phyloP scores from a whole-genome alignment of 2,888 invertebrate species.

The Morpho helenor region DNA sequence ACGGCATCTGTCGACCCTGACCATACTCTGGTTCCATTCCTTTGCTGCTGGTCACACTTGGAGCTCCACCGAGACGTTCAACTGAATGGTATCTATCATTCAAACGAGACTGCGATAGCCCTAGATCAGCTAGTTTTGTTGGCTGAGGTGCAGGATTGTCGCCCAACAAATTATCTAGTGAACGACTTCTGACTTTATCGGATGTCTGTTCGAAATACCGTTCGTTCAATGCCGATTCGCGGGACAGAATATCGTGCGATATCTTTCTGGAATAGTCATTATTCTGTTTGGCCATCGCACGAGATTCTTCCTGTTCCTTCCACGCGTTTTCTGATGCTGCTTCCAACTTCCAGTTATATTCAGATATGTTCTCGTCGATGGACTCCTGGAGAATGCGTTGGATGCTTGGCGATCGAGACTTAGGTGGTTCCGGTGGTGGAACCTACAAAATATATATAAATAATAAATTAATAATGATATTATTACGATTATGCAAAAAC shows the following conservation, averaged over 20 bases:
- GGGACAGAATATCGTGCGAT: conserved; percentile 87
- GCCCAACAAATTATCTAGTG: conserved; percentile 89
- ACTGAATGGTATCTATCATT: conserved; percentile 94
- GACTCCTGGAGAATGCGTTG: conserved; percentile 68
- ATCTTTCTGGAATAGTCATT: conserved; percentile 80
- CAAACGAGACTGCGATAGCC: conserved; percentile 90
- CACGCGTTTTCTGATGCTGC: conserved; percentile 28
- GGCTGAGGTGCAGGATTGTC: conserved; percentile 81
- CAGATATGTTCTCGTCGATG: conserved; percentile 61
- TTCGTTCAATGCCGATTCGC: conserved; percentile 92
- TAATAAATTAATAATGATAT: not conserved
- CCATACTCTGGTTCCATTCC: conserved; percentile 85
- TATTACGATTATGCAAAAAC: not conserved
- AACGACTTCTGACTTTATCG: conserved; percentile 88
- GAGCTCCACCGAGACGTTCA: conserved; percentile 84
- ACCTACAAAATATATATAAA: conserved; percentile 47
- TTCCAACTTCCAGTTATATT: conserved; percentile 70
- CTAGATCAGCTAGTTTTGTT: conserved; percentile 84
- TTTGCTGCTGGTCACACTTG: conserved; percentile 77
- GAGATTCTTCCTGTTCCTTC: conserved; percentile 48
- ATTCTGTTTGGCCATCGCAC: conserved; percentile 39
- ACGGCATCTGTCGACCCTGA: conserved; percentile 75
- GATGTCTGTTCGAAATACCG: conserved; percentile 87
- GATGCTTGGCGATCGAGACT: conserved; percentile 70
- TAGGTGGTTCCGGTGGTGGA: conserved; percentile 85